Evolutionary conservation across 2,797 vertebrate genomes (phyloP).

Genomic region (Pogoniulus pusillus): DNA sequence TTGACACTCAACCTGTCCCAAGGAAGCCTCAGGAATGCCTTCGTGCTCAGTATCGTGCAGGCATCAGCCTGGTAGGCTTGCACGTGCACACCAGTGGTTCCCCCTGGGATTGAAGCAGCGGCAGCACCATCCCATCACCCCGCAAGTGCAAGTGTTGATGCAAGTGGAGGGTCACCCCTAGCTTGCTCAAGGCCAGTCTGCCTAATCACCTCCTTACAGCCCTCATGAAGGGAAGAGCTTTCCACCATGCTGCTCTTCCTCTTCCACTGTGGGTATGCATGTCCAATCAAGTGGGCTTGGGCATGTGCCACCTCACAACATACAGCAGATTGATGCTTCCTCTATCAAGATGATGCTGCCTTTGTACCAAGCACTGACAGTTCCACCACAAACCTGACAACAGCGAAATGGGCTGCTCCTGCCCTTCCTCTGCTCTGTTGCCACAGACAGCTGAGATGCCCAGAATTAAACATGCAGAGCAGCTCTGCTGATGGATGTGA

Average conservation of each 20-base stretch:
- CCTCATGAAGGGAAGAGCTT: not conserved
- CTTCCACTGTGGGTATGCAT: fast-evolving
- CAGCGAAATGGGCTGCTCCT: not conserved
- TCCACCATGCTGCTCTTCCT: fast-evolving
- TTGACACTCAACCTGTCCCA: slow-evolving; percentile 35
- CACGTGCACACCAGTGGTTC: not conserved
- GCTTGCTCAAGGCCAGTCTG: not conserved
- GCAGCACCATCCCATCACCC: not conserved
- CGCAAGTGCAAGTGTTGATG: not conserved
- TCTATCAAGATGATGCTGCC: not conserved
- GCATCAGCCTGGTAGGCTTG: slow-evolving; percentile 54
- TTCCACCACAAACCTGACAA: not conserved
- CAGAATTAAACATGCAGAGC: not conserved
- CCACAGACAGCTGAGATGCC: not conserved
- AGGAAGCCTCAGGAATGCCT: slow-evolving; percentile 51
- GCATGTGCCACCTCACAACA: fast-evolving
- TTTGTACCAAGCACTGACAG: fast-evolving
- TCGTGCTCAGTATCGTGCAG: not conserved
- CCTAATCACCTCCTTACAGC: not conserved
- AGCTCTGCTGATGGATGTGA: too few species aligned
- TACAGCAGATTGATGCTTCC: not conserved
- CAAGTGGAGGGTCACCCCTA: not conserved
- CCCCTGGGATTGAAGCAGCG: not conserved
- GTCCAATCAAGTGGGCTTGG: fast-evolving
- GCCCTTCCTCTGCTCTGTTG: not conserved